Evolutionary conservation across 2,113 vertebrate genomes (phyloP).

Genomic region (Eudyptes chrysolophus): DNA sequence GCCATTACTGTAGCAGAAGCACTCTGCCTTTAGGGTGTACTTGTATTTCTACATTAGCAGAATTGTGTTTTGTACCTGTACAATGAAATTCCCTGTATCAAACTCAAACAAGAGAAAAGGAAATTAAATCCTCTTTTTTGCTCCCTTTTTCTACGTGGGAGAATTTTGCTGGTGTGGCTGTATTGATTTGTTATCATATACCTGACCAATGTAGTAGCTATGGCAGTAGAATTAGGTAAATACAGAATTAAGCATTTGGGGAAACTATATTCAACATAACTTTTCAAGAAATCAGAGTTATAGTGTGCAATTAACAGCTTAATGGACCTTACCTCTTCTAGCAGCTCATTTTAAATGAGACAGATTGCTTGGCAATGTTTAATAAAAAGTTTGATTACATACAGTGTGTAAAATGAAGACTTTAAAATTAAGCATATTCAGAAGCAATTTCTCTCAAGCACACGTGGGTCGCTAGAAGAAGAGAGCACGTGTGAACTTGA

Average conservation of each 20-base stretch:
- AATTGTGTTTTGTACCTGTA: neutral
- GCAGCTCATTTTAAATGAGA: conserved; percentile 50
- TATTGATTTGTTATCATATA: neutral
- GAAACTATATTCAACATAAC: neutral
- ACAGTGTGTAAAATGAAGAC: conserved; percentile 27
- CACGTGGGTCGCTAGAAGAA: neutral
- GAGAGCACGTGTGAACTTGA: neutral
- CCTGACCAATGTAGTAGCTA: neutral
- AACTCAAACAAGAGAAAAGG: neutral
- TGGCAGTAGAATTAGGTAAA: conserved; percentile 1
- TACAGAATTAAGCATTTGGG: neutral
- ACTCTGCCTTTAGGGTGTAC: conserved; percentile 29
- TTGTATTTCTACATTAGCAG: conserved; percentile 20
- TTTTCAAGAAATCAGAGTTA: conserved; percentile 24
- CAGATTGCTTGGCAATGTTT: conserved; percentile 43
- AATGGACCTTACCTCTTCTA: conserved; percentile 52
- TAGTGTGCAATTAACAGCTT: conserved; percentile 39
- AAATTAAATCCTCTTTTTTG: neutral
- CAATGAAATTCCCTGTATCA: neutral
- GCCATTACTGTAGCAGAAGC: conserved; percentile 6
- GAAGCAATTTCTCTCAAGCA: conserved; percentile 39
- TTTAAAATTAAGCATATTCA: conserved; percentile 30
- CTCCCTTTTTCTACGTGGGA: neutral
- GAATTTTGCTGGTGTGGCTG: neutral
- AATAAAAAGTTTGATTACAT: conserved; percentile 56